A percentile compares a stretch with the other conserved stretches of the same genome.
These are phyloP conservation scores for Volucella inflata DNA, from an alignment of 2,888 invertebrate genomes.

Conservation along the genomic window DNA sequence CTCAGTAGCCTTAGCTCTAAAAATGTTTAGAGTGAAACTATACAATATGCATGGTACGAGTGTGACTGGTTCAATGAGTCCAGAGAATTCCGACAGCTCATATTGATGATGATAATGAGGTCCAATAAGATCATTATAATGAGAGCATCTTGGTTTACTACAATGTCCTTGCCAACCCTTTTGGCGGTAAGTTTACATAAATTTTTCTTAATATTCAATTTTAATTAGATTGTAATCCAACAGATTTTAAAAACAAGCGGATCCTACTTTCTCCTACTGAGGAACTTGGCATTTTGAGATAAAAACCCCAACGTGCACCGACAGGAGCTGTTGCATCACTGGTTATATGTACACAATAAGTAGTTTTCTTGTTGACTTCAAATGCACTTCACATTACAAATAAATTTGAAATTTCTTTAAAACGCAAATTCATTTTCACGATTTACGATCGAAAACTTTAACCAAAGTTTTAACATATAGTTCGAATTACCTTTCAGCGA, in stretches of 20 bases:
- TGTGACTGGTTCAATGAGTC: constrained; percentile 80
- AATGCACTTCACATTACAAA: no score
- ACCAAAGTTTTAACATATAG: no score
- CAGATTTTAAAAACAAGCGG: constrained; percentile 80
- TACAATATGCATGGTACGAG: constrained; percentile 79
- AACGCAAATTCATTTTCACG: no score
- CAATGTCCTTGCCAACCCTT: constrained; percentile 80
- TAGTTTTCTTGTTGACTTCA: no score
- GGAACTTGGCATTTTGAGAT: constrained; percentile 77
- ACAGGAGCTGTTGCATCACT: no score
- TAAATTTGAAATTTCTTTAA: no score
- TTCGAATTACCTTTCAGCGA: no score
- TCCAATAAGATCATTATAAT: constrained; percentile 77
- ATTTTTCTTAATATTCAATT: no score
- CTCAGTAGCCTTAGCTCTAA: not conserved
- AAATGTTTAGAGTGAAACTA: constrained; percentile 77
- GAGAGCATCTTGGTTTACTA: constrained; percentile 80
- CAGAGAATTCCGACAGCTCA: constrained; percentile 78
- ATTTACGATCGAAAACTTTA: no score
- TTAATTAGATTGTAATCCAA: no score
- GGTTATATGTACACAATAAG: no score
- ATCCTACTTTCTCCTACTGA: constrained; percentile 80
- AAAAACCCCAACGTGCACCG: not conserved
- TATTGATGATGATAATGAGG: constrained; percentile 81
- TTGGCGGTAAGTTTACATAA: constrained; percentile 77